These are phyloP conservation scores for Halichoerus grypus DNA, from an alignment of 2,113 vertebrate species.

Conservation along the genomic window DNA sequence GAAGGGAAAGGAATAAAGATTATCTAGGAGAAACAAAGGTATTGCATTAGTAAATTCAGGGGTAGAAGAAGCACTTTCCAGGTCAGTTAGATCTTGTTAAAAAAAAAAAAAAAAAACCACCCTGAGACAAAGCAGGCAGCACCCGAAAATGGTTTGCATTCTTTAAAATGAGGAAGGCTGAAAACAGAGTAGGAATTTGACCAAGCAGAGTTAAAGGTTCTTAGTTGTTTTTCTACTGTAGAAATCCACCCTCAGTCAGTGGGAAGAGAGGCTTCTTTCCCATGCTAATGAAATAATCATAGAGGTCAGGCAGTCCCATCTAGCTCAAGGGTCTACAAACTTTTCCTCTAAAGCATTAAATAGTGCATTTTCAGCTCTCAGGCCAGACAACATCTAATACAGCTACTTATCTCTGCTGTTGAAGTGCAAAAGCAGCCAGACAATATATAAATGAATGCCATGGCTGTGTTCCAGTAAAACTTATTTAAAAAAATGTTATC, in stretches of 20 bases:
- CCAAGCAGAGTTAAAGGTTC: conserved; percentile 30
- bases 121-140: not conserved
- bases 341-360: not conserved
- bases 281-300: conserved; percentile 61
- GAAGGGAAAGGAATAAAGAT: not conserved
- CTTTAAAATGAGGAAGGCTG: not conserved
- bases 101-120: not conserved
- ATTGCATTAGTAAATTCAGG: not conserved
- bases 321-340: not conserved
- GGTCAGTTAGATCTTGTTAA: not conserved
- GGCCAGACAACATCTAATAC: not conserved
- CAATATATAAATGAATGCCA: not conserved
- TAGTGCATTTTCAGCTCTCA: not conserved
- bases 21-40: not conserved
- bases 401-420: not conserved
- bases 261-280: conserved; percentile 18
- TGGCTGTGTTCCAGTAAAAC: not conserved
- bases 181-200: conserved; percentile 35
- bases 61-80: not conserved
- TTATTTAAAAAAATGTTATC: not conserved
- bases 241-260: not conserved
- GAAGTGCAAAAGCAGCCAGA: not conserved
- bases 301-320: not conserved
- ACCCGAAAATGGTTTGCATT: not conserved
- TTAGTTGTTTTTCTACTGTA: not conserved